A percentile compares a stretch with the other conserved stretches of the same genome.
phyloP scores from a whole-genome alignment of 1,140 invertebrate genomes.

The Oreohelix idahoensis region DNA sequence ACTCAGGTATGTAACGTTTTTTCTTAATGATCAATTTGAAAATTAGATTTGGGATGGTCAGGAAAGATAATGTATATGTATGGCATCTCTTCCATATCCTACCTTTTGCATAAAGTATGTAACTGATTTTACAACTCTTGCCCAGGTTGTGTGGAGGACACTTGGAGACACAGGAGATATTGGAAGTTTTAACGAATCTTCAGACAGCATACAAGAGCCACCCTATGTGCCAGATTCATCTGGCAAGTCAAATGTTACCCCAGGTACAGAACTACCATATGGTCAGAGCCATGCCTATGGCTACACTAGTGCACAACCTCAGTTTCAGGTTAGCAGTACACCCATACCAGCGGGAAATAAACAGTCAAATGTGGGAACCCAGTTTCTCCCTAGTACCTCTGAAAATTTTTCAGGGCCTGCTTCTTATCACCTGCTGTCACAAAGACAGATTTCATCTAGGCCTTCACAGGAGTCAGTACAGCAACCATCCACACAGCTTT shows the following conservation, averaged over 20 bases:
- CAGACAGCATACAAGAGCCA: slow-evolving; percentile 31
- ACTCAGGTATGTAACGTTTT: no score
- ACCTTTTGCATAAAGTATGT: neutral
- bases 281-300: slow-evolving; percentile 14
- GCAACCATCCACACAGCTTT: neutral
- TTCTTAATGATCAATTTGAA: no score
- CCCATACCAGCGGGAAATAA: slow-evolving; percentile 11
- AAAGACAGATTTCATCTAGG: neutral
- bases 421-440: neutral
- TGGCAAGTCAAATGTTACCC: neutral
- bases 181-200: slow-evolving; percentile 43
- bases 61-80: no score
- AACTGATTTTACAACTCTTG: neutral
- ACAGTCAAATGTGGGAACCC: neutral
- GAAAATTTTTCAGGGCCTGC: neutral
- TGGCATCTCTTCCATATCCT: no score
- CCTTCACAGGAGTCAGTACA: neutral
- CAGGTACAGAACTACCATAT: neutral
- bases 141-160: slow-evolving; percentile 71
- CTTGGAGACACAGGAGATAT: slow-evolving; percentile 66
- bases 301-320: neutral
- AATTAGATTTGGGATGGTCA: no score
- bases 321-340: slow-evolving; percentile 32
- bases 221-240: neutral
- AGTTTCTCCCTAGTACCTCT: neutral